Percentiles rank a stretch among this genome's conserved stretches.
Evolutionary conservation across 2,888 invertebrate species (phyloP).

Genomic region (Ectemnius continuus): DNA sequence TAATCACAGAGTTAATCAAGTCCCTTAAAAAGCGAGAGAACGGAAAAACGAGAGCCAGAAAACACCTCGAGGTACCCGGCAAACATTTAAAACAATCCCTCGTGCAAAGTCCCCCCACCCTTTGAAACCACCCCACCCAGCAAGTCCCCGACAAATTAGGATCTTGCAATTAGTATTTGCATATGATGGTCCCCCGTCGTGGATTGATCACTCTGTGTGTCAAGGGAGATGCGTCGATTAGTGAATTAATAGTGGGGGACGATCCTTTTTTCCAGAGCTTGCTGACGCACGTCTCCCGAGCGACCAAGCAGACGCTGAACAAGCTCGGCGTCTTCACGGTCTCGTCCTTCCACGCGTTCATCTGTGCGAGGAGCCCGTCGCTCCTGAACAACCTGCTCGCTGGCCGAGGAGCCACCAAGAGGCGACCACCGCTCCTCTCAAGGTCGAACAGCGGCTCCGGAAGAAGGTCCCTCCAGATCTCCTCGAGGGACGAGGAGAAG

Average conservation of each 20-base stretch:
- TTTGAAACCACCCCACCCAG: too few relatives aligned
- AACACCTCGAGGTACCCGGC: too few relatives aligned
- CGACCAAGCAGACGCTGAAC: conserved; percentile 96
- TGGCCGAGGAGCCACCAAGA: conserved; percentile 93
- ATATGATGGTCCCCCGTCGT: too few relatives aligned
- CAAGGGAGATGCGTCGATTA: conserved; percentile 10
- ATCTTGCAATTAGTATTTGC: too few relatives aligned
- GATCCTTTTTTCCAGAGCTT: conserved; percentile 85
- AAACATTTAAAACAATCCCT: too few relatives aligned
- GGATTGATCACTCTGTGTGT: too few relatives aligned
- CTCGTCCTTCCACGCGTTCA: conserved; percentile 98
- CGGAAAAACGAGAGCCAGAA: too few relatives aligned
- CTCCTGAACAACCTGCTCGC: conserved; percentile 94
- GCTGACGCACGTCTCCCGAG: conserved; percentile 95
- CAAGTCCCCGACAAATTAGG: too few relatives aligned
- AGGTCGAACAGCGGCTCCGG: conserved; percentile 94
- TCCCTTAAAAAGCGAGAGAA: too few relatives aligned
- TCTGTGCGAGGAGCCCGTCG: conserved; percentile 96
- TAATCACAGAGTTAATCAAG: too few relatives aligned
- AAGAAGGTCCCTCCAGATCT: conserved; percentile 92
- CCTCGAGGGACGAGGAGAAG: conserved; percentile 92
- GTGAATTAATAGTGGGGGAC: conserved; percentile 11
- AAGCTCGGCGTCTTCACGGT: conserved; percentile 98
- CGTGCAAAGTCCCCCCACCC: too few relatives aligned
- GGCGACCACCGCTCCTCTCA: conserved; percentile 92